Percentiles rank a stretch among this genome's conserved stretches.
These are phyloP conservation scores for Colinus virginianus DNA, from an alignment of 2,113 vertebrate genomes.

Conservation along the genomic window DNA sequence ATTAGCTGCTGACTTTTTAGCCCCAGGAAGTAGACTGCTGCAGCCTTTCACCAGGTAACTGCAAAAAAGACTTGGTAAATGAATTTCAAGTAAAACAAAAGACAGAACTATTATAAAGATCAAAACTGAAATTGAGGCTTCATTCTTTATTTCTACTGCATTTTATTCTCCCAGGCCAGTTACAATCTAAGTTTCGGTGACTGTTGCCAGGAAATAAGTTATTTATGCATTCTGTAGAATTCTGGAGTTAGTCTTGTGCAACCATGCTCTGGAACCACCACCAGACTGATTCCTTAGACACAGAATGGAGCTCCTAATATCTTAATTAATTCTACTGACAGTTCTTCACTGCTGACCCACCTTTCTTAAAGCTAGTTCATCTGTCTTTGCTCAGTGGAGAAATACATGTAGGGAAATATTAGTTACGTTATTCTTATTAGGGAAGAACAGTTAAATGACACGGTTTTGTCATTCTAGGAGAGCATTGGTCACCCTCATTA, in stretches of 20 bases:
- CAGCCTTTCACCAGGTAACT: background rate
- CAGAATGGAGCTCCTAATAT: background rate
- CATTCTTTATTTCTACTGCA: background rate
- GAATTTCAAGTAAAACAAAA: background rate
- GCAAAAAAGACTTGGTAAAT: background rate
- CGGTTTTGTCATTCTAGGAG: background rate
- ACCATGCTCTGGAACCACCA: background rate
- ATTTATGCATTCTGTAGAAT: background rate
- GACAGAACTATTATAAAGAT: background rate
- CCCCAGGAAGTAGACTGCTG: background rate
- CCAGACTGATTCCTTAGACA: background rate
- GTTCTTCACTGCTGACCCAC: background rate
- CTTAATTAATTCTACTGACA: background rate
- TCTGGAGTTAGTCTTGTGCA: background rate
- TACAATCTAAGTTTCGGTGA: background rate
- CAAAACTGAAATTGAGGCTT: background rate
- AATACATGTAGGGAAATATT: background rate
- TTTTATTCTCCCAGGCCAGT: background rate
- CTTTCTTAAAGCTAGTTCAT: background rate
- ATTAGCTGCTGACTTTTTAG: background rate
- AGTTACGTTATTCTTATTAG: background rate
- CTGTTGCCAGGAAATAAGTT: background rate
- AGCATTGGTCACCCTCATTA: background rate
- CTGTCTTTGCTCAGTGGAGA: background rate
- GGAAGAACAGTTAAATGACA: background rate